These are phyloP conservation scores for Chondrosia reniformis DNA, from an alignment of 37 sponge, comb jelly and placozoan species.

Conservation along the genomic window DNA sequence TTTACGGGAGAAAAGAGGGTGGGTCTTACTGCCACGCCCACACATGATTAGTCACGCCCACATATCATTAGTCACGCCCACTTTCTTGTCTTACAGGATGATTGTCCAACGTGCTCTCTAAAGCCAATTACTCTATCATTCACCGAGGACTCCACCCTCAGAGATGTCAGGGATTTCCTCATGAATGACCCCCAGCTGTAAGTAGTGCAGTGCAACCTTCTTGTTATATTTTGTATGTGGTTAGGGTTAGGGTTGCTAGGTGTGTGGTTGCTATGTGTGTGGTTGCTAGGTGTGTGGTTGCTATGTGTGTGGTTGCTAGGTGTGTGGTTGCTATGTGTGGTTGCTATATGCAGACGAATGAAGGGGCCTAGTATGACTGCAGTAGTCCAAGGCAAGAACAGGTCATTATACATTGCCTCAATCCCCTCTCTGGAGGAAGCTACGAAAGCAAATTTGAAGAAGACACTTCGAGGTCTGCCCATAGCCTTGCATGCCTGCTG, in stretches of 20 bases:
- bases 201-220: background rate
- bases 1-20: constrained; percentile 86
- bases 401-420: constrained; percentile 90
- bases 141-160: constrained; percentile 65
- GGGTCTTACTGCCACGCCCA: background rate
- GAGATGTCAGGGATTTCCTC: constrained; percentile 79
- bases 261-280: no score
- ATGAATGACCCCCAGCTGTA: constrained; percentile 70
- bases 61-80: no score
- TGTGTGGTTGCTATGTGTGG: no score
- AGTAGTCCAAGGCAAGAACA: constrained; percentile 69
- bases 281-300: no score
- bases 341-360: no score
- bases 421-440: constrained; percentile 68
- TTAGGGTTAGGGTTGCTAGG: no score
- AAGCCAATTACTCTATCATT: constrained; percentile 65
- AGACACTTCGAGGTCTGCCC: constrained; percentile 53
- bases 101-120: constrained; percentile 86
- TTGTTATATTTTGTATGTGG: no score
- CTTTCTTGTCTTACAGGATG: constrained; percentile 45
- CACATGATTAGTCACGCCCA: background rate
- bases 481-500: no score
- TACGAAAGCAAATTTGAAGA: constrained; percentile 75
- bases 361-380: constrained; percentile 75
- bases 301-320: no score